These are phyloP conservation scores for Neostethus bicornis DNA, from an alignment of 2,797 vertebrate species.

Conservation along the genomic window DNA sequence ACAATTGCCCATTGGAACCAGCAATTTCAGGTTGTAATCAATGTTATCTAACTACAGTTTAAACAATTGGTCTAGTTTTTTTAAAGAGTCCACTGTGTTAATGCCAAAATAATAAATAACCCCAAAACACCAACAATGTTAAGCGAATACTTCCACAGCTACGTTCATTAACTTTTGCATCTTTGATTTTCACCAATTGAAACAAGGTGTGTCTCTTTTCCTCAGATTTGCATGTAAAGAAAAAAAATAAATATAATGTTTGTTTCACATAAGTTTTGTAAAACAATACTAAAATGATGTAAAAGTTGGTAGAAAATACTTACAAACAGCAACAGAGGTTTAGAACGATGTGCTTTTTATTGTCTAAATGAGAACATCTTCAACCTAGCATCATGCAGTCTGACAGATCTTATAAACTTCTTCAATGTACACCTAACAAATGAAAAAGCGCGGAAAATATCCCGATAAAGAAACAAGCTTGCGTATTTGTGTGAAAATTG, in stretches of 20 bases:
- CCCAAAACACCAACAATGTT: neutral
- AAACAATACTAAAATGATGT: no score
- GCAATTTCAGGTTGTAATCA: no score
- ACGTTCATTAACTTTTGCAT: neutral
- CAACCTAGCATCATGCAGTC: constrained; percentile 20
- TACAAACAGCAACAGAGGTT: constrained; percentile 25
- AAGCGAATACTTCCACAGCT: neutral
- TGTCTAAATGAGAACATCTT: constrained; percentile 56
- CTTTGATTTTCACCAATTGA: neutral
- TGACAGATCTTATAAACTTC: constrained; percentile 49
- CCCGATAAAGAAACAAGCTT: constrained; percentile 50
- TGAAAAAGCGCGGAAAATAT: constrained; percentile 43
- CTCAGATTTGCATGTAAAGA: neutral
- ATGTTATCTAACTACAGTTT: no score
- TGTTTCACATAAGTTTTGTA: no score
- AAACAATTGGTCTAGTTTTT: neutral
- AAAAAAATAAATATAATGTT: no score
- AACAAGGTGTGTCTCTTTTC: neutral
- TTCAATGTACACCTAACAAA: constrained; percentile 33
- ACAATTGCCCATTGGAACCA: no score
- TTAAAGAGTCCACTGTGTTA: no score
- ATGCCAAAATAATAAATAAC: no score
- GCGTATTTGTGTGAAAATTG: constrained; percentile 30
- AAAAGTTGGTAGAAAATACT: no score
- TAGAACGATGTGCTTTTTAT: constrained; percentile 56